A percentile compares a stretch with the other conserved stretches of the same genome.
Conservation (phyloP, 1,140 invertebrate species). For the Scaptomyza hsui region DNA sequence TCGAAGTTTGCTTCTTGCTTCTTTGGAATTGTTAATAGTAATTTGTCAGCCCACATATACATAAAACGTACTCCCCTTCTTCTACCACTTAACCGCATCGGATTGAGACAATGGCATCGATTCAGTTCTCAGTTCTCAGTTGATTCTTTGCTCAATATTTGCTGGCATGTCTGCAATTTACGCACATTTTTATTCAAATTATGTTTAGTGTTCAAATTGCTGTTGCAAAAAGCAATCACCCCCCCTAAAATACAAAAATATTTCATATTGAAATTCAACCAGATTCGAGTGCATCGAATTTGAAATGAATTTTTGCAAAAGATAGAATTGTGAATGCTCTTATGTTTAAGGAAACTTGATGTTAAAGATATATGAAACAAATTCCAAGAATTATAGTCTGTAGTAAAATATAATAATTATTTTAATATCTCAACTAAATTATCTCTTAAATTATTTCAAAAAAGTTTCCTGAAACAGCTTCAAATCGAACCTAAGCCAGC, state of each 20-base stretch:
- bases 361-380: no score
- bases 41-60: slow-evolving; percentile 61
- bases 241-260: slow-evolving; percentile 23
- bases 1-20: slow-evolving; percentile 2
- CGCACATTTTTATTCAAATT: slow-evolving; percentile 78
- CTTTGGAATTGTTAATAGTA: slow-evolving; percentile 71
- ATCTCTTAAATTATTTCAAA: no score
- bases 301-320: slow-evolving; percentile 6
- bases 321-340: neutral
- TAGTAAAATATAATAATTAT: no score
- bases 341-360: neutral
- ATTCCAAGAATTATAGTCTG: no score
- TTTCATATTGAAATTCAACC: slow-evolving; percentile 52
- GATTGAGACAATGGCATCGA: slow-evolving; percentile 55
- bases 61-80: no score
- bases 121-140: slow-evolving; percentile 38
- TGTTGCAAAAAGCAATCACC: slow-evolving; percentile 37
- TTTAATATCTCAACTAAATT: no score
- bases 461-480: no score
- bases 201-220: slow-evolving; percentile 53
- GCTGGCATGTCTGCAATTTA: slow-evolving; percentile 71
- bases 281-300: neutral
- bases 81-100: slow-evolving; percentile 40
- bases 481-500: no score
- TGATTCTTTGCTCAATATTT: slow-evolving; percentile 38